Evolutionary conservation across 2,797 vertebrate species (phyloP).

Genomic region (Sciurus carolinensis): DNA sequence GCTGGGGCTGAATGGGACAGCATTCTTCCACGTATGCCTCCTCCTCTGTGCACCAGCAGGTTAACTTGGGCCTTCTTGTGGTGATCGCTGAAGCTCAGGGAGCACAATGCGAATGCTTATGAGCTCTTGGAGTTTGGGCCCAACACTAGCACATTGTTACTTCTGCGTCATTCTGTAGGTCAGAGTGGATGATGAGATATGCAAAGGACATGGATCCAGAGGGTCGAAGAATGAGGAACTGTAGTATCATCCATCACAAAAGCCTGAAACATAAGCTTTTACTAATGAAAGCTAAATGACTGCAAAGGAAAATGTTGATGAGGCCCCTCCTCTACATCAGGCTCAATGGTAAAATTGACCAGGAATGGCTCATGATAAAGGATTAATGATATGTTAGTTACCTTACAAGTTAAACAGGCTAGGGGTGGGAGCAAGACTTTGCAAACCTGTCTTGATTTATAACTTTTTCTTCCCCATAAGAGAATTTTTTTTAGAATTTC

Average conservation of each 20-base stretch:
- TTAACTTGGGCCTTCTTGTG: neutral
- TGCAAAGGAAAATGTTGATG: neutral
- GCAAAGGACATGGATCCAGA: neutral
- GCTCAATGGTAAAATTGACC: neutral
- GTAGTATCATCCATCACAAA: neutral
- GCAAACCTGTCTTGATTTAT: neutral
- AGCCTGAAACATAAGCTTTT: neutral
- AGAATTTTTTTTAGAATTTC: constrained; percentile 41
- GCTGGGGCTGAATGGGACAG: too few species aligned
- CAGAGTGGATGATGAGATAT: neutral
- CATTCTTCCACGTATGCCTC: neutral
- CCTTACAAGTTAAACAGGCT: neutral
- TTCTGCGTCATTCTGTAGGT: neutral
- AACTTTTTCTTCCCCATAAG: neutral
- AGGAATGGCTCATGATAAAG: neutral
- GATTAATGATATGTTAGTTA: neutral
- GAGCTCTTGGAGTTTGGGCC: neutral
- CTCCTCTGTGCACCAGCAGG: neutral
- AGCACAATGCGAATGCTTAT: neutral
- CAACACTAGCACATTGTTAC: fast-evolving
- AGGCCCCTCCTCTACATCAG: neutral
- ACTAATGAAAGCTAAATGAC: neutral
- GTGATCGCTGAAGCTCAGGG: neutral
- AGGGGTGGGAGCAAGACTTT: neutral
- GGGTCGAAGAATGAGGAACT: neutral